These are phyloP conservation scores for Macrosoma leucophasiata DNA, from an alignment of 2,888 invertebrate genomes.

Conservation along the genomic window DNA sequence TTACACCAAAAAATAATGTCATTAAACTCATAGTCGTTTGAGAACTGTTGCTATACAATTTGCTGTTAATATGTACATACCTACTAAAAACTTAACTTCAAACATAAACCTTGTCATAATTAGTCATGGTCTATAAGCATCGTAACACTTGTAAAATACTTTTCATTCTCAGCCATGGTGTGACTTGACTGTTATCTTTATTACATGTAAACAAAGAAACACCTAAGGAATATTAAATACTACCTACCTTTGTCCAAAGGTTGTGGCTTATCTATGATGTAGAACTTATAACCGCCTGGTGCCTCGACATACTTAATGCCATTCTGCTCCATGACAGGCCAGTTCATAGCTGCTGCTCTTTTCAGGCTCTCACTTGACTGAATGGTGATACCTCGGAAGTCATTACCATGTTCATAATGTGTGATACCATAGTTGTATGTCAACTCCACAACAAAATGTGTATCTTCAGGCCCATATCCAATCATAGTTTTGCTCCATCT, in stretches of 20 bases:
- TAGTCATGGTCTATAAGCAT: too few species aligned
- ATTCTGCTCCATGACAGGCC: slow-evolving; percentile 82
- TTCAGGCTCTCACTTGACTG: slow-evolving; percentile 85
- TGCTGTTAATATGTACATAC: too few species aligned
- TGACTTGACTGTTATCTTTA: too few species aligned
- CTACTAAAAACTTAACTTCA: too few species aligned
- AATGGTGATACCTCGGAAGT: slow-evolving; percentile 91
- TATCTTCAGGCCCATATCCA: slow-evolving; percentile 96
- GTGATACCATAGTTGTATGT: slow-evolving; percentile 98
- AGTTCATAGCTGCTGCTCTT: slow-evolving; percentile 81
- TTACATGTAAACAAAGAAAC: background rate
- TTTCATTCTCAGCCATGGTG: too few species aligned
- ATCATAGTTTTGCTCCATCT: slow-evolving; percentile 99
- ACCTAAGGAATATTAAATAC: slow-evolving; percentile 11
- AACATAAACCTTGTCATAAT: too few species aligned
- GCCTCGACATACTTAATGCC: slow-evolving; percentile 81
- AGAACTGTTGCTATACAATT: too few species aligned
- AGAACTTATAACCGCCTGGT: slow-evolving; percentile 95
- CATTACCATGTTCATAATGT: slow-evolving; percentile 92
- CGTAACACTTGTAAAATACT: too few species aligned
- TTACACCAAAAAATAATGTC: too few species aligned
- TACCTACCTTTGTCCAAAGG: slow-evolving; percentile 77
- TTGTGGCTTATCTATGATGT: slow-evolving; percentile 83
- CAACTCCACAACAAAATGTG: slow-evolving; percentile 95
- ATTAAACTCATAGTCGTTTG: too few species aligned